Conservation (phyloP, 1,140 invertebrate species). For the Lasaia peninsularis region DNA sequence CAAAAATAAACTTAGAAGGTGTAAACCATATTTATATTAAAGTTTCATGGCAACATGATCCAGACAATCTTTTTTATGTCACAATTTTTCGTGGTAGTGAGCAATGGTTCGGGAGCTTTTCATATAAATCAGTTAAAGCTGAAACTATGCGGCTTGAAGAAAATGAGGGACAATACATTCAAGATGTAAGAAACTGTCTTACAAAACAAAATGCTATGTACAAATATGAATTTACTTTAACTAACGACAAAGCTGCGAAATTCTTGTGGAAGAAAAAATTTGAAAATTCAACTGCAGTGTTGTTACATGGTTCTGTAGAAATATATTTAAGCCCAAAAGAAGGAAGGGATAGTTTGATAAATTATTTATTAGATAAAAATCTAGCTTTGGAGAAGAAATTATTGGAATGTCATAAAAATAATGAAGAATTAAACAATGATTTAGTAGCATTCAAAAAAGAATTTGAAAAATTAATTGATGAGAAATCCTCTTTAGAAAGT, state of each 20-base stretch:
- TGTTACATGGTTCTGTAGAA: constrained; percentile 46
- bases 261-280: constrained; percentile 55
- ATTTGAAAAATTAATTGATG: constrained; percentile 42
- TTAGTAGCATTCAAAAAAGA: constrained; percentile 41
- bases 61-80: constrained; percentile 44
- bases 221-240: constrained; percentile 34
- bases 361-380: constrained; percentile 46
- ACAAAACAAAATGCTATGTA: constrained; percentile 26
- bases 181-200: constrained; percentile 38
- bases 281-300: constrained; percentile 28
- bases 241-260: constrained; percentile 21
- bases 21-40: constrained; percentile 35
- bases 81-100: constrained; percentile 36
- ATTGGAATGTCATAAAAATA: constrained; percentile 28
- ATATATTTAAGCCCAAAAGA: constrained; percentile 22
- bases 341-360: constrained; percentile 43
- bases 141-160: constrained; percentile 40
- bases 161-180: constrained; percentile 35
- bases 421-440: constrained; percentile 32
- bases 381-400: constrained; percentile 29
- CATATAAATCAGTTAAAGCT: constrained; percentile 33
- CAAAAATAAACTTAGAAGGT: constrained; percentile 39
- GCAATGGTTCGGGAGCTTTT: constrained; percentile 46
- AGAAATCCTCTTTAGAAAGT: constrained; percentile 46
- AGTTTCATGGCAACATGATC: constrained; percentile 40